Evolutionary conservation across 2,113 vertebrate species (phyloP), one percentile per base, ranked within the genome.

Genomic region (Illadopsis cleaveri): DNA sequence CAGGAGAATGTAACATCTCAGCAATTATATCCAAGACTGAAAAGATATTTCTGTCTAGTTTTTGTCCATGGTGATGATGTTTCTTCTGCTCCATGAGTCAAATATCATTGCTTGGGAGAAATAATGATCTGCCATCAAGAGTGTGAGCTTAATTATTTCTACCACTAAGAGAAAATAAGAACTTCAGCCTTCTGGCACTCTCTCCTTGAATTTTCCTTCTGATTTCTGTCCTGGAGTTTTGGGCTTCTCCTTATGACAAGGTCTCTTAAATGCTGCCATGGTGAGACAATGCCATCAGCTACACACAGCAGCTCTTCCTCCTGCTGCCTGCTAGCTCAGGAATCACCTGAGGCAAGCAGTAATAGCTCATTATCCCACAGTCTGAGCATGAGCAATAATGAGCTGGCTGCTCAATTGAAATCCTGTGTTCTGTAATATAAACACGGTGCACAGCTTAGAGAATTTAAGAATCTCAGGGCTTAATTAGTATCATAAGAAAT

Each of bases 341-440:
- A 95, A 87, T 75, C 87, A 93, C 84, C 89, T 66, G 58, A 79
- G 66, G 66, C n/a, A 77, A 84, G 28, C 31, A 71, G 53, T 85
- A 91, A 89, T 47, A 93, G 53, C 82, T 96, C 51, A 65, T 96
- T 92, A 94, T 85, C 23, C 58, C 66, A 38, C 57, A 87, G 51
- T 70, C 72, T 72, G 25, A 93, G 56, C 82, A 80, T 77, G 23
- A 95, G 60, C 56, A 92, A 47, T 93, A 96, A 91, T 31, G 51
- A 91, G 47, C 71, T 81, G 64, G 25, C 72, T 87, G 65, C 54
- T 83, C 85, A 81, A 19, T 69, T 96, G 92, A 91, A 83, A 92
- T 90, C 47, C 31, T 35, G 24, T 62, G 61, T 53, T 65, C 58
- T 66, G 19, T 70, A 82, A 89, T 92, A 89, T 50, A 90, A 95